Conservation (phyloP, 1,140 invertebrate genomes). For the Zaprionus davidi region DNA sequence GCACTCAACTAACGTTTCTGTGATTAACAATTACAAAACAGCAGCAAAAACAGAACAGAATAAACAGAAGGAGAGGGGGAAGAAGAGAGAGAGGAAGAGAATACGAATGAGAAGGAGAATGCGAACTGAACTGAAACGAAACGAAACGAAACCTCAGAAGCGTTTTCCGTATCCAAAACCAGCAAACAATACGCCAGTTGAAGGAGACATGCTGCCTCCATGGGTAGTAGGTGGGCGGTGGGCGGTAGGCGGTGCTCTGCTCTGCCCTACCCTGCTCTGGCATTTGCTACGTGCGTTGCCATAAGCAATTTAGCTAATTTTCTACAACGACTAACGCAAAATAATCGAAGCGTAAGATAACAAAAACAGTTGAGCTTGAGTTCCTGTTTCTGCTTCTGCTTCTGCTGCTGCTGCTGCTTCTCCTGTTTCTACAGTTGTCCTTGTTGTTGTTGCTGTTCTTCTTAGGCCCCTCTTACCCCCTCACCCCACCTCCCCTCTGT, state of each 20-base stretch:
- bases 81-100: background rate
- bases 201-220: background rate
- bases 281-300: conserved; percentile 72
- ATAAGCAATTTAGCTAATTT: conserved; percentile 83
- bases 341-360: conserved; percentile 73
- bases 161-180: conserved; percentile 37
- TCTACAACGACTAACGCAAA: conserved; percentile 64
- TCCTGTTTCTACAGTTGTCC: background rate
- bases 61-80: background rate
- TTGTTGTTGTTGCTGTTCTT: background rate
- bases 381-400: conserved; percentile 6
- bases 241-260: background rate
- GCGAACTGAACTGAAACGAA: conserved; percentile 4
- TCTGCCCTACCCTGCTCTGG: conserved; percentile 5
- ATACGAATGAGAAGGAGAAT: background rate
- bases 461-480: background rate
- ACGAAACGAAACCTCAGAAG: conserved; percentile 40
- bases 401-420: background rate
- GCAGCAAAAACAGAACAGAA: conserved; percentile 38
- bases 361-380: conserved; percentile 37
- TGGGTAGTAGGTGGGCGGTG: background rate
- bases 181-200: conserved; percentile 28
- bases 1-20: conserved; percentile 52
- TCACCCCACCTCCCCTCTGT: too few relatives aligned
- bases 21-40: conserved; percentile 80